phyloP scores from a whole-genome alignment of 2,797 vertebrate species.

The Otus scops region DNA sequence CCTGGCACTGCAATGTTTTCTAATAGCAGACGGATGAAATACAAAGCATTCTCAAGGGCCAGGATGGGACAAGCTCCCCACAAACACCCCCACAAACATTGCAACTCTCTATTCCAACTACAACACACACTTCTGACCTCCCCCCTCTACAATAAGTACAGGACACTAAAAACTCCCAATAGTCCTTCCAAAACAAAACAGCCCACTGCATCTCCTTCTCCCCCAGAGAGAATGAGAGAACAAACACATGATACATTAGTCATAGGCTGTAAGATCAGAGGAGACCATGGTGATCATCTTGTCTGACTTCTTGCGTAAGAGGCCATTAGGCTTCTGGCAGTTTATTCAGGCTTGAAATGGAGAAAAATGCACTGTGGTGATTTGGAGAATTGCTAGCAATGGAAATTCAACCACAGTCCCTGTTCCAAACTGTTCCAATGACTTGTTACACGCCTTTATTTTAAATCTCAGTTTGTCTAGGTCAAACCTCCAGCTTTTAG shows the following conservation, averaged over 20 bases:
- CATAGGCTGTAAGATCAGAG: conserved; percentile 32
- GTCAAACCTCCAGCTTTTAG: not conserved
- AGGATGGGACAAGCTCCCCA: not conserved
- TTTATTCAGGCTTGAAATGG: not conserved
- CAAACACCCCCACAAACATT: not conserved
- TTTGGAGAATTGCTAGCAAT: not conserved
- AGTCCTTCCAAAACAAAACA: conserved; percentile 34
- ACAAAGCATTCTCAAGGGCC: not conserved
- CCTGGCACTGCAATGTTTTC: not conserved
- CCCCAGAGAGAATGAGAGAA: conserved; percentile 40
- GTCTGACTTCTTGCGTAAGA: conserved; percentile 50
- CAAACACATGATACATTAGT: conserved; percentile 51
- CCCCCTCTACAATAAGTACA: not conserved
- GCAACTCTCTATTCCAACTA: not conserved
- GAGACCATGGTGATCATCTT: not conserved
- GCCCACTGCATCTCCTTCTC: not conserved
- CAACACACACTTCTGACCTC: conserved; percentile 16
- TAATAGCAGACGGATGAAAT: not conserved
- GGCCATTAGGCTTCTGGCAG: conserved; percentile 10
- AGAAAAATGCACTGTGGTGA: conserved; percentile 1
- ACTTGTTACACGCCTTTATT: not conserved
- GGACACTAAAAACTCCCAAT: not conserved
- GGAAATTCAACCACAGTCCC: not conserved
- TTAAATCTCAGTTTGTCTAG: not conserved
- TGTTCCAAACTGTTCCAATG: not conserved